Base-by-base conservation (phyloP, 2,113 vertebrate genomes). In the Cryptotis parvus region DNA sequence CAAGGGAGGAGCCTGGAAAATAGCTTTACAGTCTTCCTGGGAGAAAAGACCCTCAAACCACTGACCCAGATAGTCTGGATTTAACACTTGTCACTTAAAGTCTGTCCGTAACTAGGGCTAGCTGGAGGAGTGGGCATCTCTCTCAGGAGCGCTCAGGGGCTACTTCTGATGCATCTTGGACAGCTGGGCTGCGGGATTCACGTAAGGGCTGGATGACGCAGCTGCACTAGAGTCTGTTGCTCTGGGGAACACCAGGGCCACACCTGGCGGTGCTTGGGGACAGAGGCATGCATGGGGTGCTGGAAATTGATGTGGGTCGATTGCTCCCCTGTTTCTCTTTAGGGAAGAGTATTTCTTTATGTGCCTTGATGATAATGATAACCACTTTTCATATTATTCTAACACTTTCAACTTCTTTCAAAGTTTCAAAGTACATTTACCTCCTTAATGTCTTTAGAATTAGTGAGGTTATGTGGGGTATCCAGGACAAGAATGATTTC, bases 61-160 rank as follows among this genome's bases (percentile, higher is more conserved):
- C 35, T 97, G 97, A 97, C 97, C 97, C 96, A 97, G 83, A 97
- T 95, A 93, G 87, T 95, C 45, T 94, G 89, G 97, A 93, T 14
- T 55, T 85, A 93, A 80, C 94, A 96, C 1, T 76, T 0, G 22
- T 45, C 52, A 93, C 84, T 74, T 88, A 84, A 94, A 91, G 87
- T 94, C 78, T 55, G 74, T n/a, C 66, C 84, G 61, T 58, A 58
- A 58, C 20, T 24, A 24, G 22, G 55, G 18, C 55, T 58, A 49
- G 20, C 24, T 58, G 15, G 55, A 7, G 18, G 20, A 20, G 45
- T 49, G 45, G 45, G 9, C 45, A 49, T 49, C 45, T 14, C 45
- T 49, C 45, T 49, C 45, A 49, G 24, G 18, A 58, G 55, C 24
- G 55, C 55, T 58, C 55, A 58, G 55, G 55, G 18, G 55, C 1